Percentiles rank a stretch among this genome's conserved stretches.
phyloP scores from a whole-genome alignment of 2,888 invertebrate species.

The Digitonthophagus gazella region DNA sequence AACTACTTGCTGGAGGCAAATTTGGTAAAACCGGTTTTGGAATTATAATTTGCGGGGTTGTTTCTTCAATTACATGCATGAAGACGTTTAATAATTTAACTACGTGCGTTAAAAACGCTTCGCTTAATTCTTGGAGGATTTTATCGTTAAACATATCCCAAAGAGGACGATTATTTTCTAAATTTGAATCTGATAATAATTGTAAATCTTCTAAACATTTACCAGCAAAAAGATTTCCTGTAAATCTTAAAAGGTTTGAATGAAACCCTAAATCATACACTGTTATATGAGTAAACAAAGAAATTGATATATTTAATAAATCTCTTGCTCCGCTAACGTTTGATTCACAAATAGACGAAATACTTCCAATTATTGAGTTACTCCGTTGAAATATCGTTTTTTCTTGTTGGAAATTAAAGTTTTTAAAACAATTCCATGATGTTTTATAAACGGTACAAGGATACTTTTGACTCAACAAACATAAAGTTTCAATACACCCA shows the following conservation, averaged over 20 bases:
- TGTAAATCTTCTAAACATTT: slow-evolving; percentile 35
- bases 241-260: slow-evolving; percentile 53
- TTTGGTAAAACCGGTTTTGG: slow-evolving; percentile 60
- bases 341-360: slow-evolving; percentile 25
- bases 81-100: slow-evolving; percentile 71
- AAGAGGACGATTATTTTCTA: slow-evolving; percentile 5
- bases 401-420: slow-evolving; percentile 18
- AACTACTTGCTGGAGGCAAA: slow-evolving; percentile 48
- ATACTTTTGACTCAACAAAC: slow-evolving; percentile 63
- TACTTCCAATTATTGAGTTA: slow-evolving; percentile 25
- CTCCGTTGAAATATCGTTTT: slow-evolving; percentile 30
- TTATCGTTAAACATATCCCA: slow-evolving; percentile 50
- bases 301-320: slow-evolving; percentile 45
- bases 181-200: slow-evolving; percentile 31
- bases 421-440: slow-evolving; percentile 61
- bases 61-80: slow-evolving; percentile 73
- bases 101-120: slow-evolving; percentile 66
- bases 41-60: slow-evolving; percentile 55
- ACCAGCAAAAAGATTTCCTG: slow-evolving; percentile 61
- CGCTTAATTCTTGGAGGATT: slow-evolving; percentile 57
- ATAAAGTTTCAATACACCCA: slow-evolving; percentile 69
- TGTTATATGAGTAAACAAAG: slow-evolving; percentile 54
- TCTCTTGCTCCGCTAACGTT: slow-evolving; percentile 39
- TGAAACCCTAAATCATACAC: slow-evolving; percentile 57
- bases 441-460: slow-evolving; percentile 65